Base-by-base conservation (phyloP, 2,113 vertebrate genomes). In the Myrmophylax atrothorax region DNA sequence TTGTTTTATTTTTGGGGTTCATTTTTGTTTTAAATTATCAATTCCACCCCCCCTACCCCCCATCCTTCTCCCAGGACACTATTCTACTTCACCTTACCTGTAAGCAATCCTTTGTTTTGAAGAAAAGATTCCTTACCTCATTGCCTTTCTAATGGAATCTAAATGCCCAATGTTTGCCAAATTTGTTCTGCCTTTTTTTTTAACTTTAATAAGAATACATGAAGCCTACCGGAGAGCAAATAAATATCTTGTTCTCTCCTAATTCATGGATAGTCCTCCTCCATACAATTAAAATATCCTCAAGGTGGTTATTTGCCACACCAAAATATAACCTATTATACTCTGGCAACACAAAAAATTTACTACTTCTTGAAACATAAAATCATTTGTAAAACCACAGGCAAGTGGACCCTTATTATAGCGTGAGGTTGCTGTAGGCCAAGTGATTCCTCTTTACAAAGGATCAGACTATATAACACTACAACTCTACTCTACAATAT, bases 391-490 rank as follows among this genome's bases (percentile, higher is more conserved):
- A 37, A 86, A 90, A 78, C 3, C 3, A 18, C 24, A 16, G 47
- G 4, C 19, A 84, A 74, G 73, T 28, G 10, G 12, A 84, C 47
- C 4, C 13, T 47, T 24, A 62, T 33, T 66, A 35, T 52, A 81
- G 35, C 0, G 0, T 24, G 9, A 74, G 5, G 6, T 29, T 81
- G 19, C 16, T 66, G 18, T 29, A 70, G 56, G 10, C 46, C 13
- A 66, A 47, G 8, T 38, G 33, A 70, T 56, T 69, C 16, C 12
- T 56, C 1, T 52, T 77, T 53, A 28, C 6, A 87, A 62, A 80
- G 19, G 4, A 53, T 55, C 6, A 29, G 18, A 47, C 3, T 46
- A 9, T 47, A 33, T 24, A 35, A 31, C 6, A 5, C 6, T 38
- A 18, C 22, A 69, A 72, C 52, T 15, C 7, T 12, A 31, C 29